Base-by-base conservation (phyloP, 2,113 vertebrate species). In the Dipodomys spectabilis region DNA sequence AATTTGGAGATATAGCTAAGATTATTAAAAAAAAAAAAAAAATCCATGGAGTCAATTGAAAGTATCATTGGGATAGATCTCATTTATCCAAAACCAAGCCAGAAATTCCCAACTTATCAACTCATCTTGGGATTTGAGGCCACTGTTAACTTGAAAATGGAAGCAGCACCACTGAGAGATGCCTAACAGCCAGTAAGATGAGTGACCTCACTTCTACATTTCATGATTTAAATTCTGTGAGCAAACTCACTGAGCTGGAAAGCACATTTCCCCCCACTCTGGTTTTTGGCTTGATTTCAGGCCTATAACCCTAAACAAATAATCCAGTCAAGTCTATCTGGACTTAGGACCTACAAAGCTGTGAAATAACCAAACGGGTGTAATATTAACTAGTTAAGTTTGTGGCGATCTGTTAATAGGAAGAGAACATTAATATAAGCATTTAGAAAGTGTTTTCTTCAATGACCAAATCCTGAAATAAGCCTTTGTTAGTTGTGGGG, bases 321-420 rank as follows among this genome's bases (percentile, higher is more conserved):
- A 95, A 83, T 35, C 39, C 19, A 30, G 67, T 27, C 62, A 18
- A 35, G 75, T 8, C 60, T 69, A 28, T 62, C 45, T 20, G 22
- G 30, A 49, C 73, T 73, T 91, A n/a, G 79, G 83, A 94, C 28
- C 28, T 71, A 86, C 1, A 84, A 16, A 95, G 87, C 64, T 57
- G 13, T 81, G 82, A 80, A 32, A 75, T 22, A 16, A 72, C 57
- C 45, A 93, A 78, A 82, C 15, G 91, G 45, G 6, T 13, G 0
- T 57, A 64, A 32, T 28, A 82, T 88, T 45, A 95, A 77, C 20
- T 39, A 72, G 75, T 20, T 69, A 64, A 80, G 28, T n/a, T 53
- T 78, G 15, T 69, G 49, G 13, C 22, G 25, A 75, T 62, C 22
- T 90, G 39, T 72, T 81, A 87, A 5, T 5, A 92, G 57, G 49